These are phyloP conservation scores for Valencia hispanica DNA, from an alignment of 2,797 vertebrate species.

Conservation along the genomic window DNA sequence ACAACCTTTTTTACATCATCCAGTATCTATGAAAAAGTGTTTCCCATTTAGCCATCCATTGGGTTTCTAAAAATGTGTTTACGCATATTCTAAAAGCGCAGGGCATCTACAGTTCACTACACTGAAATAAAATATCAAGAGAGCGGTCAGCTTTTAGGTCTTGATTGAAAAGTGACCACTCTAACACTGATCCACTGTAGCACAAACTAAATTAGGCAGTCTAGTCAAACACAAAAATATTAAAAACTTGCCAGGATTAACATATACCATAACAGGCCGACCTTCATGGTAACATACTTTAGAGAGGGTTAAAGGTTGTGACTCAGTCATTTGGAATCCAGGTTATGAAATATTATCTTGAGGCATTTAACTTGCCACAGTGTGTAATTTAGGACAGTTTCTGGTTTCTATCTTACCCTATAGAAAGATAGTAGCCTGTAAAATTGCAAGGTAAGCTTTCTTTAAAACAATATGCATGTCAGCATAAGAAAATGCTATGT, in stretches of 20 bases:
- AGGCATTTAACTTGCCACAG: not conserved
- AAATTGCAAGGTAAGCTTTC: not conserved
- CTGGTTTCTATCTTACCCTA: not conserved
- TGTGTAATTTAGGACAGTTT: not conserved
- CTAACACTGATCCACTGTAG: not conserved
- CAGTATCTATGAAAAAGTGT: not conserved
- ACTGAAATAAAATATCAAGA: not conserved
- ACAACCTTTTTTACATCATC: not conserved
- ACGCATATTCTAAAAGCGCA: not conserved
- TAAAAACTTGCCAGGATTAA: not conserved
- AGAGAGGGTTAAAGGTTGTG: not conserved
- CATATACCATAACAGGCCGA: not conserved
- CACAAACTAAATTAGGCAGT: not conserved
- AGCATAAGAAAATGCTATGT: not conserved
- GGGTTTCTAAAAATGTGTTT: not conserved
- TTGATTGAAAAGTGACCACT: not conserved
- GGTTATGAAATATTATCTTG: not conserved
- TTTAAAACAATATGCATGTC: not conserved
- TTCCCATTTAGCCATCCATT: not conserved
- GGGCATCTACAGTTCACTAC: not conserved
- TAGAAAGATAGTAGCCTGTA: not conserved
- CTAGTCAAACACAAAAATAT: not conserved
- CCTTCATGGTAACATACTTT: not conserved
- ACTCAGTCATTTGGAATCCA: not conserved
- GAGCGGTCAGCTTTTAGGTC: not conserved